phyloP scores from a whole-genome alignment of 92 coral and sea anemone genomes.

The Metridium senile region DNA sequence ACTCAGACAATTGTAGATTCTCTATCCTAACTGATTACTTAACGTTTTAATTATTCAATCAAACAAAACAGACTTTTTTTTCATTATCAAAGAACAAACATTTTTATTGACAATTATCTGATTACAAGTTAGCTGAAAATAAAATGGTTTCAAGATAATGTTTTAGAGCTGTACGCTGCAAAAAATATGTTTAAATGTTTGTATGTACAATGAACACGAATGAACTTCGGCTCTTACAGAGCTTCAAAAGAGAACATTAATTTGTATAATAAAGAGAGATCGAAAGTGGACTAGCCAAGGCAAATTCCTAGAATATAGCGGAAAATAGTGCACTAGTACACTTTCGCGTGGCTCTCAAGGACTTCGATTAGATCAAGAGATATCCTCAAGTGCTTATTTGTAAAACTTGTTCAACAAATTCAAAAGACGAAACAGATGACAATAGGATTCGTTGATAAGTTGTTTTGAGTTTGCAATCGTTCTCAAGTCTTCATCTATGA shows the following conservation, averaged over 20 bases:
- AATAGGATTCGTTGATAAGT: not conserved
- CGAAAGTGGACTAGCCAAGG: not conserved
- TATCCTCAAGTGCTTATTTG: slow-evolving; percentile 18
- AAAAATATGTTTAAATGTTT: not conserved
- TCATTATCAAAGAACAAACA: slow-evolving; percentile 33
- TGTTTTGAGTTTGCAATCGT: slow-evolving; percentile 1
- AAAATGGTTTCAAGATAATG: slow-evolving; percentile 3
- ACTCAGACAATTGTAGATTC: too few relatives aligned
- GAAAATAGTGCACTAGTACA: not conserved
- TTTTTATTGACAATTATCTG: slow-evolving; percentile 43
- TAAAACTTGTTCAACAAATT: slow-evolving; percentile 17
- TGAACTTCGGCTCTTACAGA: not conserved
- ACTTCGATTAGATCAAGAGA: slow-evolving; percentile 32
- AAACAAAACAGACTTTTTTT: slow-evolving; percentile 19
- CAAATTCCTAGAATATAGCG: not conserved
- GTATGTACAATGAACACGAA: slow-evolving; percentile 18
- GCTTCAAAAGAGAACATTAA: not conserved
- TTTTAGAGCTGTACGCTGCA: not conserved
- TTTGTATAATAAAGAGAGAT: not conserved
- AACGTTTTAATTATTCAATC: not conserved
- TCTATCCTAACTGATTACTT: too few relatives aligned
- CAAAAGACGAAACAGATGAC: slow-evolving; percentile 39
- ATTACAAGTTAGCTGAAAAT: slow-evolving; percentile 38
- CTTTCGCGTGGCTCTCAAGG: slow-evolving; percentile 29
- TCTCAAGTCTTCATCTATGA: not conserved